Conservation (phyloP, 1,140 invertebrate genomes). For the Drosophila oshimai region DNA sequence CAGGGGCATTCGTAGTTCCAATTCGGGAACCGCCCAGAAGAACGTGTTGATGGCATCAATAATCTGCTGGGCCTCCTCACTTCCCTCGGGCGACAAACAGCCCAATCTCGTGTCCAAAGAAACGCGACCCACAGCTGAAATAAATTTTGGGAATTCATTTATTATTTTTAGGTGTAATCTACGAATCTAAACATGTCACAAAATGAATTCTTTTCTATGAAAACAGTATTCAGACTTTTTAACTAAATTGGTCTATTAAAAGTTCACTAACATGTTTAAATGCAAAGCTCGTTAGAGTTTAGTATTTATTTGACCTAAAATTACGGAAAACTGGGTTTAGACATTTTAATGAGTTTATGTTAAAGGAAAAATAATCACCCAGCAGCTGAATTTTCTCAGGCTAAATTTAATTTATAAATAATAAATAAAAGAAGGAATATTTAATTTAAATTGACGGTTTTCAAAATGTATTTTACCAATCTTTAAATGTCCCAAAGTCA, state of each 20-base stretch:
- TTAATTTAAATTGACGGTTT: too few species aligned
- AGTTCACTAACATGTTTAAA: slow-evolving; percentile 8
- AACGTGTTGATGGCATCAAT: slow-evolving; percentile 91
- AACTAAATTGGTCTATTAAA: slow-evolving; percentile 15
- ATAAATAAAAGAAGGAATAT: too few species aligned
- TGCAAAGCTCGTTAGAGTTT: not conserved
- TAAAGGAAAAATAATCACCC: too few species aligned
- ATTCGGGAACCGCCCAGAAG: slow-evolving; percentile 90
- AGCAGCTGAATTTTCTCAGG: too few species aligned
- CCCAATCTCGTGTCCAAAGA: slow-evolving; percentile 91
- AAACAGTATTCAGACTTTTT: too few species aligned
- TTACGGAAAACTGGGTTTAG: not conserved
- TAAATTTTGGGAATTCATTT: not conserved
- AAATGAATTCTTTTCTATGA: too few species aligned
- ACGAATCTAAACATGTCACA: too few species aligned
- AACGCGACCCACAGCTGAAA: slow-evolving; percentile 89
- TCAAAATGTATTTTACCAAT: too few species aligned
- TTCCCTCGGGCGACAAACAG: slow-evolving; percentile 87
- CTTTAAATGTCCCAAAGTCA: not conserved
- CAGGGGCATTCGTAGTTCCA: slow-evolving; percentile 91
- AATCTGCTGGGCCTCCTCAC: slow-evolving; percentile 88
- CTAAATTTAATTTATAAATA: too few species aligned
- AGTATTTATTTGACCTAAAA: not conserved
- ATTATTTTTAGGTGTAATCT: not conserved
- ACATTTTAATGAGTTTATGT: too few species aligned